Percentiles rank a stretch among this genome's conserved stretches.
Conservation (phyloP, 2,797 vertebrate genomes). For the Chloroceryle amazona region DNA sequence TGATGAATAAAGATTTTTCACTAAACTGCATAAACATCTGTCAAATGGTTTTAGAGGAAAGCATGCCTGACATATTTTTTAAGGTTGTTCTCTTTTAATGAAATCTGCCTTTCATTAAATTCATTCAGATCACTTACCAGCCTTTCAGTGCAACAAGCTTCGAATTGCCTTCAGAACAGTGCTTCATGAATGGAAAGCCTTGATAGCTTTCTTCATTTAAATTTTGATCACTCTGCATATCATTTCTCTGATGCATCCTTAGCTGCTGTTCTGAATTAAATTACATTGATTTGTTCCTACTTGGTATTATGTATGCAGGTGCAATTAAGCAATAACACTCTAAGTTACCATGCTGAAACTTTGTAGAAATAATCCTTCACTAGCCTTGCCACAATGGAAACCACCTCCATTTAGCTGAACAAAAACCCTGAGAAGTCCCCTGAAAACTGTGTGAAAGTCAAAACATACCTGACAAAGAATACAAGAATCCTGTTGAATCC, state of each 20-base stretch:
- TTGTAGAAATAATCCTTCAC: background rate
- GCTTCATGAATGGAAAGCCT: background rate
- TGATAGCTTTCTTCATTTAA: constrained; percentile 2
- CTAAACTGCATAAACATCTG: background rate
- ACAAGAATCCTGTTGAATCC: background rate
- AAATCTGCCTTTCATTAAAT: background rate
- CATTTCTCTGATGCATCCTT: background rate
- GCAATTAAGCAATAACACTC: background rate
- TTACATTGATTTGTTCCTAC: background rate
- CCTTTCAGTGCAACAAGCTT: background rate
- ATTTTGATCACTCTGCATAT: background rate
- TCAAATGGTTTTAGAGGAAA: background rate
- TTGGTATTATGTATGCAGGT: background rate
- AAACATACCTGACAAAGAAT: background rate
- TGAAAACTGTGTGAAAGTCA: background rate
- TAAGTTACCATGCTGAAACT: background rate
- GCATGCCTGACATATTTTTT: background rate
- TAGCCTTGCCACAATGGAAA: background rate
- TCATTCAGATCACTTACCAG: background rate
- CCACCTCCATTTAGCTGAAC: background rate
- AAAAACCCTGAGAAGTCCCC: background rate
- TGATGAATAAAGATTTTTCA: background rate
- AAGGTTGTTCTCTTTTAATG: background rate
- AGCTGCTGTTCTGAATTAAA: background rate
- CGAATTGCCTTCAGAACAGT: background rate